Percentiles rank a stretch among this genome's conserved stretches.
These are phyloP conservation scores for Polyergus mexicanus DNA, from an alignment of 1,140 invertebrate genomes.

Conservation along the genomic window DNA sequence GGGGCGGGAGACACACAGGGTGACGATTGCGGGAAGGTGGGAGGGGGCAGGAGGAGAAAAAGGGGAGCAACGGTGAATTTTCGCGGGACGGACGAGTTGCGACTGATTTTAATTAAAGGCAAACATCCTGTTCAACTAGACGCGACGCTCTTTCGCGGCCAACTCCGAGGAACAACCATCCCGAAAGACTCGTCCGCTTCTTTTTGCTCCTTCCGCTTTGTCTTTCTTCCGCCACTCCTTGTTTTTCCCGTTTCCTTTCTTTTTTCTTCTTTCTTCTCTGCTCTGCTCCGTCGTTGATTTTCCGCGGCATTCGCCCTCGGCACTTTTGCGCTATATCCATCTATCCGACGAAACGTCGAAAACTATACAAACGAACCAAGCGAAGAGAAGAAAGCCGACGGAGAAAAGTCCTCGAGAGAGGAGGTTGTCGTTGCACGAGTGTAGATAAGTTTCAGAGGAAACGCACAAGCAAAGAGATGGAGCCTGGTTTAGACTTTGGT, in stretches of 20 bases:
- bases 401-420: constrained; percentile 26
- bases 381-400: constrained; percentile 6
- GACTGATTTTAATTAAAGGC: constrained; percentile 85
- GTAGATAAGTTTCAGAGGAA: constrained; percentile 70
- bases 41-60: neutral
- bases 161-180: constrained; percentile 76
- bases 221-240: constrained; percentile 51
- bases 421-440: constrained; percentile 35
- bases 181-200: constrained; percentile 46
- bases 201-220: constrained; percentile 31
- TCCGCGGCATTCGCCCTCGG: constrained; percentile 57
- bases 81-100: constrained; percentile 72
- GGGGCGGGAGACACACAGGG: neutral
- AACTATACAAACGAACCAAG: constrained; percentile 49
- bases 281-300: constrained; percentile 55
- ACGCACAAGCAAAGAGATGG: constrained; percentile 12
- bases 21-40: neutral
- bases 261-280: constrained; percentile 42
- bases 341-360: constrained; percentile 58
- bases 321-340: constrained; percentile 45
- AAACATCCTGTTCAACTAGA: constrained; percentile 81
- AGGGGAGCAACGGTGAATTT: constrained; percentile 42
- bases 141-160: constrained; percentile 72
- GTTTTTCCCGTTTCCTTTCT: constrained; percentile 50
- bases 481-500: constrained; percentile 31